A percentile compares a stretch with the other conserved stretches of the same genome.
Conservation (phyloP, 2,113 vertebrate genomes). For the Anolis sagrei region DNA sequence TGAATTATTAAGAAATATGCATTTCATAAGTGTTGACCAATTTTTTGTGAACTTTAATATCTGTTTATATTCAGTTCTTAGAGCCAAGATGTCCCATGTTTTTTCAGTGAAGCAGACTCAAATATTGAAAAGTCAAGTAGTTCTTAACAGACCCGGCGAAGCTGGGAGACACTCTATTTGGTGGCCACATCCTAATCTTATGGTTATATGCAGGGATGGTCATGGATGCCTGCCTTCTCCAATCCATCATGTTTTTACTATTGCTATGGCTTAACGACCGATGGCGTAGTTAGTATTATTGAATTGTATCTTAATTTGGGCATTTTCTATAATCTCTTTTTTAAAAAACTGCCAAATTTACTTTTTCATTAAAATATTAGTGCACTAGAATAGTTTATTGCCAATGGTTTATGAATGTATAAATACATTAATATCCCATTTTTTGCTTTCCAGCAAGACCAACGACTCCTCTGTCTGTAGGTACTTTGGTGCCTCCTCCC, state of each 20-base stretch:
- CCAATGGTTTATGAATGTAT: neutral
- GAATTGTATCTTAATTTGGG: neutral
- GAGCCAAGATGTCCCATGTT: too few species aligned
- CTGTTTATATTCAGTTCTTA: too few species aligned
- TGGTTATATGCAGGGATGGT: too few species aligned
- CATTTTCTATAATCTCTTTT: neutral
- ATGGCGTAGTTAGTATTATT: slow-evolving; percentile 4
- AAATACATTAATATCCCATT: neutral
- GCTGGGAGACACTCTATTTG: too few species aligned
- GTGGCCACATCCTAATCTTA: too few species aligned
- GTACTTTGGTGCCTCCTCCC: slow-evolving; percentile 91
- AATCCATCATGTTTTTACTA: neutral
- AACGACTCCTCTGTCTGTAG: slow-evolving; percentile 87
- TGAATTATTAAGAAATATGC: slow-evolving; percentile 9
- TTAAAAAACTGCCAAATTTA: slow-evolving; percentile 17
- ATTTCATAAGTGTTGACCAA: neutral
- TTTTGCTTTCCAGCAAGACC: slow-evolving; percentile 83
- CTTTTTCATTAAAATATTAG: slow-evolving; percentile 38
- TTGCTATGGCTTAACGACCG: neutral
- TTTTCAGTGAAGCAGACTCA: too few species aligned
- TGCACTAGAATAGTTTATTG: neutral
- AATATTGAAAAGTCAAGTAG: too few species aligned
- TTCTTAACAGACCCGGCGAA: too few species aligned
- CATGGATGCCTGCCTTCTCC: too few species aligned
- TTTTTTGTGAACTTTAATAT: neutral